These are phyloP conservation scores for Oreocharis arfaki DNA, from an alignment of 2,113 vertebrate genomes.

Conservation along the genomic window DNA sequence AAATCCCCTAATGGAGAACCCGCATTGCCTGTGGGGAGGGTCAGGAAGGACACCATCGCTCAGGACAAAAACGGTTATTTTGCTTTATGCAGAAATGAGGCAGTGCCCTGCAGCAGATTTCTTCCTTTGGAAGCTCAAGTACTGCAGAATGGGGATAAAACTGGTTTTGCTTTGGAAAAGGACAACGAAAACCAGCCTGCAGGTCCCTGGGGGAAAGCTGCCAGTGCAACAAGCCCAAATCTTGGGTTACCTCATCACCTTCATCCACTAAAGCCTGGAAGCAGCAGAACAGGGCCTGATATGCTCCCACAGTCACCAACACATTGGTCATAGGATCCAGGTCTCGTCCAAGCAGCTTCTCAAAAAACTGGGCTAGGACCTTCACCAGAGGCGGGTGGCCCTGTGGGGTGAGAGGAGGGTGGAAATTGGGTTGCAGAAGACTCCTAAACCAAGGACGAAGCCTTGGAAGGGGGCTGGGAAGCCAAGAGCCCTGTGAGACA, in stretches of 20 bases:
- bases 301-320: slow-evolving; percentile 91
- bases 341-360: slow-evolving; percentile 78
- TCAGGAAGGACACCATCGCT: neutral
- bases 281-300: slow-evolving; percentile 86
- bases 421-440: neutral
- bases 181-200: neutral
- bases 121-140: neutral
- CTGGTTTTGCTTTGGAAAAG: neutral
- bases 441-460: neutral
- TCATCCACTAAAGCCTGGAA: slow-evolving; percentile 90
- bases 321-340: slow-evolving; percentile 83
- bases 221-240: neutral
- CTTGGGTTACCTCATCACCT: slow-evolving; percentile 84
- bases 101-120: neutral
- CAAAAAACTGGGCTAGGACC: slow-evolving; percentile 83
- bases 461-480: neutral
- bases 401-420: slow-evolving; percentile 61
- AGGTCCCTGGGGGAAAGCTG: neutral
- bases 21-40: neutral
- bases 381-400: slow-evolving; percentile 86
- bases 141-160: neutral
- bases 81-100: neutral
- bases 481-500: neutral
- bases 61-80: neutral
- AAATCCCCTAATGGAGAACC: neutral